Evolutionary conservation across 2,113 vertebrate genomes (phyloP), one percentile per base, ranked within the genome.

Genomic region (Podilymbus podiceps): DNA sequence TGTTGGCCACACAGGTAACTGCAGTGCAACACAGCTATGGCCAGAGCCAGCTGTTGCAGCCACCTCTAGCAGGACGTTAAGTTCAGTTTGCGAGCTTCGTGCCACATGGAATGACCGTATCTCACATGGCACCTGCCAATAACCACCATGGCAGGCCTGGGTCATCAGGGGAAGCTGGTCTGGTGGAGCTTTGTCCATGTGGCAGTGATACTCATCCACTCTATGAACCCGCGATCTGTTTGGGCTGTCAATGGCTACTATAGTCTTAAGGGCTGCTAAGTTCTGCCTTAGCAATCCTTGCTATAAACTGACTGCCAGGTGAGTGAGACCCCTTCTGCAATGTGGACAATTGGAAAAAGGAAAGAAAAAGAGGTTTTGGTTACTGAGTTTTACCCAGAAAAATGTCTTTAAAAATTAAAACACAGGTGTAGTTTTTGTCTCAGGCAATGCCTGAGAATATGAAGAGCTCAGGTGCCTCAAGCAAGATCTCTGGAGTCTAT

Each of bases 401-500:
- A 81, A 55, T 23, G 10, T 44, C 77, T 63, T 82, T 68, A 47
- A 79, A 90, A 82, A 68, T 47, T 64, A 88, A 53, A 94, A 49
- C 46, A 69, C 23, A 69, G 19, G 81, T 33, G 38, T 28, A 71
- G 5, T 58, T 89, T 96, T 96, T 93, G 62, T 91, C 66, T 88
- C 47, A 86, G 77, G 74, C 55, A 93, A 59, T 92, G 62, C 12
- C 73, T 64, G 69, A 66, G 80, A 92, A 75, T 74, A 84, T 79
- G 66, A 85, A 92, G 63, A 93, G 44, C 53, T 84, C 46, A 79
- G 18, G 50, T 31, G 8, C 63, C 76, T 93, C 42, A 84, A 90
- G 30, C 14, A 66, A 89, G 53, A 95, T 87, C 33, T 90, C 42
- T 83, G 42, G 38, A 58, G 33, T 78, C 93, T 97, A 96, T 95